phyloP scores from a whole-genome alignment of 2,888 invertebrate species.

The Candidula unifasciata region DNA sequence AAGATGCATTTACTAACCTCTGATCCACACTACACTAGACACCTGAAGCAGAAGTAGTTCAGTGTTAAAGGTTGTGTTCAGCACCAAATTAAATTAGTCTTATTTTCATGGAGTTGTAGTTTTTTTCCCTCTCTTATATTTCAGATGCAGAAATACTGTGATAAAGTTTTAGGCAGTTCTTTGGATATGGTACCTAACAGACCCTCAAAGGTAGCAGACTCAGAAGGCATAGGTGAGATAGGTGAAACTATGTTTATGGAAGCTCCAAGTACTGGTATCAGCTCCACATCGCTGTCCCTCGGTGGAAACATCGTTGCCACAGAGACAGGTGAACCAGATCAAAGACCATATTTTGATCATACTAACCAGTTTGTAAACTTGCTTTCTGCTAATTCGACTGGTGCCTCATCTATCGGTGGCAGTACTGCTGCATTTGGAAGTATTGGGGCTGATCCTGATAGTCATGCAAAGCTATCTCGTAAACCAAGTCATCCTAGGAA shows the following conservation, averaged over 20 bases:
- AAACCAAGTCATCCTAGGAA: conserved; percentile 7
- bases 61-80: too few relatives aligned
- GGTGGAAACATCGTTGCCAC: conserved; percentile 37
- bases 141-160: conserved; percentile 44
- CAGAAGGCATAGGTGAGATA: conserved; percentile 13
- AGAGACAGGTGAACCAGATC: conserved; percentile 9
- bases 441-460: background rate
- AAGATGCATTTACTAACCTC: too few relatives aligned
- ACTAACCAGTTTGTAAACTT: background rate
- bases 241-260: background rate
- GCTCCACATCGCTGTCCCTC: conserved; percentile 11
- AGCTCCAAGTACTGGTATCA: conserved; percentile 28
- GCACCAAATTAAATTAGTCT: too few relatives aligned
- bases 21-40: too few relatives aligned
- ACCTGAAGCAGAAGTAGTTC: too few relatives aligned
- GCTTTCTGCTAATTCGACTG: background rate
- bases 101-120: background rate
- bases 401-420: background rate
- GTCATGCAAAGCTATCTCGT: background rate
- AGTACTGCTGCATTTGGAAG: background rate
- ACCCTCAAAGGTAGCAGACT: background rate
- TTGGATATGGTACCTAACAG: background rate
- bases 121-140: background rate
- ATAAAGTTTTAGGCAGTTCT: conserved; percentile 36
- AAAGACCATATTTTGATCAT: background rate